Evolutionary conservation across 2,888 invertebrate genomes (phyloP), one percentile per base, ranked within the genome.

Genomic region (Atethmia centrago): DNA sequence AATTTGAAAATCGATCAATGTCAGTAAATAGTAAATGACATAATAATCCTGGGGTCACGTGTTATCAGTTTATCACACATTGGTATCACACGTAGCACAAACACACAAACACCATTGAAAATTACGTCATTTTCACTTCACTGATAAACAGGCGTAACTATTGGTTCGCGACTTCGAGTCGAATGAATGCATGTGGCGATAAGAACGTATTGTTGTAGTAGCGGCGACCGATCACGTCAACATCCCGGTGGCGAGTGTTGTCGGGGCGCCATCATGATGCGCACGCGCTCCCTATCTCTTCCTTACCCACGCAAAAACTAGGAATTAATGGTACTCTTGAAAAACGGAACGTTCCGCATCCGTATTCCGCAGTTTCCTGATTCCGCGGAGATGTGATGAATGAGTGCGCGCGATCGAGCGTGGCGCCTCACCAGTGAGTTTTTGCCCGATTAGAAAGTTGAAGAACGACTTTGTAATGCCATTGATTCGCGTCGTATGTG

Each of bases 331-430:
- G 64, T 65, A 36, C 36, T 59, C 83, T 82, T 84, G 71, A 82
- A 87, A 84, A 83, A 85, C 78, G 66, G 53, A 83, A 79, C 76
- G 85, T 92, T 92, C 92, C 92, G 92, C 88, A 71, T 92, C 91
- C 92, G 92, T 85, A 74, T 88, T 84, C 76, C 61, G 74, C 51
- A 59, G 79, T 80, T 90, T 90, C 90, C 88, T 86, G 75, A 80
- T 87, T 85, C 77, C 71, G 80, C 58, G 55, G 79, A 86, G 90
- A 88, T 85, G 84, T 84, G 82, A 87, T 81, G 74, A 82, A 84
- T 80, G 83, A 73, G 65, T 79, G 85, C 61, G 74, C 36, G 67
- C 79, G 67, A 83, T 85, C 77, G 70, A 75, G 58, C 78, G 77
- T 61, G 69, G 83, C 83, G 73, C 65, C 62, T 47, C 55, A 53